Percentiles rank a stretch among this genome's conserved stretches.
These are phyloP conservation scores for Spizaetus ornatus DNA, from an alignment of 2,113 vertebrate species.

Conservation along the genomic window DNA sequence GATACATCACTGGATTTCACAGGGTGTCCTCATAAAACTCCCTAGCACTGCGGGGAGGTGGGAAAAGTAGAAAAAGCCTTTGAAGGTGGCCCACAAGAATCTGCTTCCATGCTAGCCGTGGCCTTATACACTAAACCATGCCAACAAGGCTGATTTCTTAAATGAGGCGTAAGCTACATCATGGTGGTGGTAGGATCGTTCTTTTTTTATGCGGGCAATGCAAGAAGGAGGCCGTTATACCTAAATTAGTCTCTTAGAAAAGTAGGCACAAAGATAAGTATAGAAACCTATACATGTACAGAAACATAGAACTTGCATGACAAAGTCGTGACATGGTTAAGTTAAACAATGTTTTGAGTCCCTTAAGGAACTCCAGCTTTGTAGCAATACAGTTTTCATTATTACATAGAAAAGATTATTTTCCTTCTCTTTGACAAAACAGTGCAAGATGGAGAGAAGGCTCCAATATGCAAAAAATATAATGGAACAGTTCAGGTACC, in stretches of 20 bases:
- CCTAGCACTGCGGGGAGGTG: neutral
- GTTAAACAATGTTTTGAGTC: neutral
- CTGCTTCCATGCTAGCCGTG: neutral
- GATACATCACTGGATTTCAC: conserved; percentile 51
- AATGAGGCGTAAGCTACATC: neutral
- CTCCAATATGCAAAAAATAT: neutral
- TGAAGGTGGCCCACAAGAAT: neutral
- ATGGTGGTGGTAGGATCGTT: fast-evolving
- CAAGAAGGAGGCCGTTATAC: fast-evolving
- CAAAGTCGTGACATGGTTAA: fast-evolving
- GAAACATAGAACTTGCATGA: fast-evolving
- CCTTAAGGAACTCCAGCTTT: neutral
- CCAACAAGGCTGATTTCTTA: neutral
- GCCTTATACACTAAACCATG: neutral
- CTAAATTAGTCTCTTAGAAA: neutral
- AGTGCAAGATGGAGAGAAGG: neutral
- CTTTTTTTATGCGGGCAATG: neutral
- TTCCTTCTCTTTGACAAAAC: neutral
- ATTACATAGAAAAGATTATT: neutral
- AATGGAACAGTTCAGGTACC: neutral
- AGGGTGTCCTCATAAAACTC: conserved; percentile 14
- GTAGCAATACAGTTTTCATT: neutral
- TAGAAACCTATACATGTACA: fast-evolving
- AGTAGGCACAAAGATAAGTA: neutral
- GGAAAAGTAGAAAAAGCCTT: neutral